These are phyloP conservation scores for Chymomyza costata DNA, from an alignment of 1,140 invertebrate species.

Conservation along the genomic window DNA sequence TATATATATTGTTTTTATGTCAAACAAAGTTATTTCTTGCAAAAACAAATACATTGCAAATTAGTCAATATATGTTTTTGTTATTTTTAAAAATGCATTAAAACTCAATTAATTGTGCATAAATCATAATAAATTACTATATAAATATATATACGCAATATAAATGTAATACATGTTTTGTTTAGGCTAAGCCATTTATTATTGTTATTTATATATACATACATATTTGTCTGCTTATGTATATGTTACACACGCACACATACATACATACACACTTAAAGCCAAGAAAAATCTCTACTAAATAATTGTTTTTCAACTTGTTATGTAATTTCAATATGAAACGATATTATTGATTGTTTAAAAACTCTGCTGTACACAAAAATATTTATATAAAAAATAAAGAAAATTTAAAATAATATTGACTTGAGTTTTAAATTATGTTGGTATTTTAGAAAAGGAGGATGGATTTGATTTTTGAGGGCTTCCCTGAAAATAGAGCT, in stretches of 20 bases:
- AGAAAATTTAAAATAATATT: no score
- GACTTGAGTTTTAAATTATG: no score
- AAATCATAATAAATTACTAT: slow-evolving; percentile 8
- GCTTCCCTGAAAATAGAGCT: no score
- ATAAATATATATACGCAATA: slow-evolving; percentile 14
- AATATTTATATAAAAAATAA: slow-evolving; percentile 34
- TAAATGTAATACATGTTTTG: slow-evolving; percentile 30
- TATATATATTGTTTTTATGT: slow-evolving; percentile 23
- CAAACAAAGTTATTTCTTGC: neutral
- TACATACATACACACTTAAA: slow-evolving; percentile 18
- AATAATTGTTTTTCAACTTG: slow-evolving; percentile 47
- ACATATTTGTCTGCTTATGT: no score
- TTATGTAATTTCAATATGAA: slow-evolving; percentile 43
- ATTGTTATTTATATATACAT: slow-evolving; percentile 59
- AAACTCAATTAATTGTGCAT: slow-evolving; percentile 2
- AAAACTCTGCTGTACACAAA: slow-evolving; percentile 28
- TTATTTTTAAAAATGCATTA: slow-evolving; percentile 10
- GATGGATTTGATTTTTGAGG: no score
- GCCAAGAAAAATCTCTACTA: slow-evolving; percentile 8
- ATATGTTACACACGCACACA: slow-evolving; percentile 33
- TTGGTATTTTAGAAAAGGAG: no score
- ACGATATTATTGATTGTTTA: slow-evolving; percentile 63
- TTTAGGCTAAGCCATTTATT: slow-evolving; percentile 43
- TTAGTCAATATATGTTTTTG: slow-evolving; percentile 7
- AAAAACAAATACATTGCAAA: no score